Evolutionary conservation across 2,797 vertebrate species (phyloP).

Genomic region (Myotis findleyi): DNA sequence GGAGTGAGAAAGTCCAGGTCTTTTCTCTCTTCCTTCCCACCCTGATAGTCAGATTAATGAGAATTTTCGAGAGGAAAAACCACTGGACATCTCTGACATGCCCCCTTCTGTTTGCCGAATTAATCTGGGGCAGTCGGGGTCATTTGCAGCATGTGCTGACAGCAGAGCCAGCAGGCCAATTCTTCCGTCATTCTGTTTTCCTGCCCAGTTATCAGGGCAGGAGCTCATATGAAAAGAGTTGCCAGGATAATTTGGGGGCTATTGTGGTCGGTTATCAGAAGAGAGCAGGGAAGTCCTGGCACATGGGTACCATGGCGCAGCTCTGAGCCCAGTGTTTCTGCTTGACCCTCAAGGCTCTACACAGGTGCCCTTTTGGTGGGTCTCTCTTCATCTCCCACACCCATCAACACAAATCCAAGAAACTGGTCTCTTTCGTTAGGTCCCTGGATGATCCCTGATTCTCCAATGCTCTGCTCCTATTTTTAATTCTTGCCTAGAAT

Average conservation of each 20-base stretch:
- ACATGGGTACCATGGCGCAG: background rate
- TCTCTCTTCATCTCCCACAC: too few relatives aligned
- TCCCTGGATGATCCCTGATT: background rate
- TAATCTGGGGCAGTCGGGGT: background rate
- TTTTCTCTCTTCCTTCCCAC: background rate
- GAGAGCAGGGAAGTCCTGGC: background rate
- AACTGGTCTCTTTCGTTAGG: background rate
- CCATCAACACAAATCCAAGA: background rate
- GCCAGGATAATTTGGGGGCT: background rate
- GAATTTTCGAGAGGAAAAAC: background rate
- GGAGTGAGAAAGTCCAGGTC: background rate
- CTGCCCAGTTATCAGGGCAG: background rate
- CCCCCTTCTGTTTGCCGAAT: background rate
- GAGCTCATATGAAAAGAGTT: background rate
- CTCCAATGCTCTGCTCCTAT: background rate
- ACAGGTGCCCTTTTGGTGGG: too few relatives aligned
- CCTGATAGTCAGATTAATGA: background rate
- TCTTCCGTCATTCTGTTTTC: background rate
- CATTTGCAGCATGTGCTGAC: background rate
- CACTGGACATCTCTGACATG: background rate
- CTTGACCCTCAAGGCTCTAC: background rate
- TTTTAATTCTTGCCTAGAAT: background rate
- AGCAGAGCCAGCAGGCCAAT: background rate
- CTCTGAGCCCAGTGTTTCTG: background rate
- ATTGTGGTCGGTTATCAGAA: background rate